Base-by-base conservation (phyloP, 2,113 vertebrate species). In the Toxotes chatareus region DNA sequence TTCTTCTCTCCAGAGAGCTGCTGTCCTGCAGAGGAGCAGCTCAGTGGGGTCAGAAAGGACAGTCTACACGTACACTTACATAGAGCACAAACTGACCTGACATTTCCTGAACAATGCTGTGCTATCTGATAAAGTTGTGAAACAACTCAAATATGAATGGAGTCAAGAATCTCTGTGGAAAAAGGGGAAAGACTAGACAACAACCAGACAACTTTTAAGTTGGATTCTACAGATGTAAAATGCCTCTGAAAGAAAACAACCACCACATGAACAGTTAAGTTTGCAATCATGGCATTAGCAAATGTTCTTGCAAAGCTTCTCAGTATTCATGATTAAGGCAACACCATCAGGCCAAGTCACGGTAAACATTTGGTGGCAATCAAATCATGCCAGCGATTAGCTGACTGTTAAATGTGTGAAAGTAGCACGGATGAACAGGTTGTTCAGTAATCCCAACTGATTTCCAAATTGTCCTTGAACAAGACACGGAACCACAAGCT, bases 11-110 rank as follows among this genome's bases (percentile, higher is more conserved):
- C 63, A 27, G 80, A 74, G 78, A 82, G 69, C 72, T 10, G 34
- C 68, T 31, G 13, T 77, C 66, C 79, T 82, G 60, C 66, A 57
- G 73, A 76, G 78, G 53, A 74, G 79, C 87, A 79, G 75, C 67
- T 27, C 34, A 63, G 16, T 23, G 44, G 74, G 86, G 83, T 90
- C 92, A 87, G 38, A 70, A n/a, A 59, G 75, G 71, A 88, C 83
- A 56, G 62, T 73, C 71, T 17, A 31, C 21, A 66, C 49, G 53
- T 49, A 69, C 56, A 70, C 38, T 27, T 38, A 60, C 65, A 17
- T 21, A 49, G 31, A 59, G 40, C 32, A 55, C 42, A 12, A 31
- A 65, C 27, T 38, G 53, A 40, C n/a, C 38, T 73, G 60, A 79
- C 40, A 49, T 31, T 71, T 83, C 10, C 55, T 40, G 44, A 49